Evolutionary conservation across 2,113 vertebrate species (phyloP).

Genomic region (Mustela lutreola): DNA sequence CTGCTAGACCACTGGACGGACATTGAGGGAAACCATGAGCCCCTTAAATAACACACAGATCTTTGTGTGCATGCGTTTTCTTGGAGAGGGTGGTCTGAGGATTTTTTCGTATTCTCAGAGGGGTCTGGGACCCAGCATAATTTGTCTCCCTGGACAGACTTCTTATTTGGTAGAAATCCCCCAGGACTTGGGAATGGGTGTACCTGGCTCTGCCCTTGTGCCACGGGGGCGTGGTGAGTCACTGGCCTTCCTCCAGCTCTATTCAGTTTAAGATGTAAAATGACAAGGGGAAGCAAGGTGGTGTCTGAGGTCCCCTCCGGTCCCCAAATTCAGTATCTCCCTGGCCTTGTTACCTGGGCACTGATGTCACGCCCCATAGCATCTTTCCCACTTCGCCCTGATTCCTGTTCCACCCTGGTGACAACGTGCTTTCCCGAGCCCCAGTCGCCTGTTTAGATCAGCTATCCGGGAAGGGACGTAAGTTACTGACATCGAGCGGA

Average conservation of each 20-base stretch:
- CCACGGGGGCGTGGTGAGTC: background rate
- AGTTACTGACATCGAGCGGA: background rate
- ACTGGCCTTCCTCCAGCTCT: background rate
- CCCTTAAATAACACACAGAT: background rate
- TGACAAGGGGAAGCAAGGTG: background rate
- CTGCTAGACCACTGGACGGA: background rate
- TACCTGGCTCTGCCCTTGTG: background rate
- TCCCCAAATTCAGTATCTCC: background rate
- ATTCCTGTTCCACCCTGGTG: background rate
- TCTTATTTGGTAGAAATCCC: background rate
- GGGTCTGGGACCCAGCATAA: background rate
- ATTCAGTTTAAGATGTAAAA: background rate
- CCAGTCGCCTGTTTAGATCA: background rate
- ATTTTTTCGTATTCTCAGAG: background rate
- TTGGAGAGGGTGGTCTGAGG: background rate
- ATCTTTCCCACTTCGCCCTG: background rate
- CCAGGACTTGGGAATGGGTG: rapidly evolving
- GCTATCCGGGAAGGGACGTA: background rate
- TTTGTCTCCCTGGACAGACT: background rate
- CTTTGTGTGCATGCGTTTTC: background rate
- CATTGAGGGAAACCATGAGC: background rate
- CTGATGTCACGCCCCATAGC: background rate
- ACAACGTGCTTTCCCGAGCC: conserved; percentile 17
- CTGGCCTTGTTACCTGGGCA: background rate
- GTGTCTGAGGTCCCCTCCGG: background rate